Percentiles rank a stretch among this genome's conserved stretches.
phyloP scores from a whole-genome alignment of 2,888 invertebrate species.

The Trimorus sp. region DNA sequence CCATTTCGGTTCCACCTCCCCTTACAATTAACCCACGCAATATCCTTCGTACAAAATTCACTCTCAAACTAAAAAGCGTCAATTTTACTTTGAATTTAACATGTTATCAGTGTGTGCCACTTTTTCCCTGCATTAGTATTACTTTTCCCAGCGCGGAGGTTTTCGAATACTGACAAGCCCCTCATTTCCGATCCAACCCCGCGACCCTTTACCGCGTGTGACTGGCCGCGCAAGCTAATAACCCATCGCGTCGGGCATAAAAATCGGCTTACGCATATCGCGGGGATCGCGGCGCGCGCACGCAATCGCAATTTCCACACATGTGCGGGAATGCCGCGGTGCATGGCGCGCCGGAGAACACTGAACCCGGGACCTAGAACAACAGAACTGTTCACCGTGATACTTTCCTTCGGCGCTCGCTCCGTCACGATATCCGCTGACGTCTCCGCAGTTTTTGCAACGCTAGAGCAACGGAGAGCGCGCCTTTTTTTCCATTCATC shows the following conservation, averaged over 20 bases:
- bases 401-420: constrained; percentile 73
- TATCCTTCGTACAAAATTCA: too few species aligned
- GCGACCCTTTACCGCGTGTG: constrained; percentile 22
- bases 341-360: constrained; percentile 61
- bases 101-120: too few species aligned
- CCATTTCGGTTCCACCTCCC: too few species aligned
- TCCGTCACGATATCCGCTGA: constrained; percentile 64
- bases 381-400: constrained; percentile 76
- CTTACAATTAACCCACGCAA: too few species aligned
- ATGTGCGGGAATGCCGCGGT: constrained; percentile 55
- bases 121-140: too few species aligned
- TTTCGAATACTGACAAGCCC: not conserved
- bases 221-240: constrained; percentile 37
- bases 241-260: constrained; percentile 56
- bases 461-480: constrained; percentile 47
- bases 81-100: too few species aligned
- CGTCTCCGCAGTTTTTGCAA: constrained; percentile 59
- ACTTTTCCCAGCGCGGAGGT: too few species aligned
- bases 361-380: constrained; percentile 73
- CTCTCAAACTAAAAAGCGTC: too few species aligned
- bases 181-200: constrained; percentile 28
- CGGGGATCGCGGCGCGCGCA: constrained; percentile 60
- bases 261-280: constrained; percentile 63
- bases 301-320: constrained; percentile 62
- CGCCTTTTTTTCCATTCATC: constrained; percentile 53